A percentile compares a stretch with the other conserved stretches of the same genome.
Evolutionary conservation across 2,888 invertebrate species (phyloP).

Genomic region (Scaptomyza reducta): DNA sequence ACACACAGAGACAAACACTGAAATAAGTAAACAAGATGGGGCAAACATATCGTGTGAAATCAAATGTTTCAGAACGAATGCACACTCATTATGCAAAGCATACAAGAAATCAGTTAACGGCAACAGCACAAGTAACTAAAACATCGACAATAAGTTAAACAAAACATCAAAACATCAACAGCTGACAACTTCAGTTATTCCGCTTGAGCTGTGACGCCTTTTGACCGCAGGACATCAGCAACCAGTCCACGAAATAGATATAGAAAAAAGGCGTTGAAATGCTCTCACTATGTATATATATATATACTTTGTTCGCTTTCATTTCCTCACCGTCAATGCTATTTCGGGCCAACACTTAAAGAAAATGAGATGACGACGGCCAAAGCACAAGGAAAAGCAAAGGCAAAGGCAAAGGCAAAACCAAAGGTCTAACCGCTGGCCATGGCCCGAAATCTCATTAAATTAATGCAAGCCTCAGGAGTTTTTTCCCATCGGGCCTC

Average conservation of each 20-base stretch:
- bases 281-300: constrained; percentile 16
- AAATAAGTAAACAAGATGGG: background rate
- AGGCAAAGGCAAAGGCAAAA: constrained; percentile 27
- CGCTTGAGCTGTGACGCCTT: constrained; percentile 66
- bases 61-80: constrained; percentile 40
- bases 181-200: constrained; percentile 75
- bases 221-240: constrained; percentile 41
- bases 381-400: constrained; percentile 21
- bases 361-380: constrained; percentile 59
- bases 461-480: constrained; percentile 77
- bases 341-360: constrained; percentile 61
- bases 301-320: constrained; percentile 10
- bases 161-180: constrained; percentile 59
- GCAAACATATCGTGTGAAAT: constrained; percentile 42
- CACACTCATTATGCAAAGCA: constrained; percentile 67
- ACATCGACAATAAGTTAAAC: constrained; percentile 41
- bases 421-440: constrained; percentile 55
- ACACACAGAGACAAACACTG: background rate
- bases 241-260: constrained; percentile 22
- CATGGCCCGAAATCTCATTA: constrained; percentile 66
- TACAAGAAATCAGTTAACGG: constrained; percentile 39
- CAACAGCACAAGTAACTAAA: constrained; percentile 17
- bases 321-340: constrained; percentile 59
- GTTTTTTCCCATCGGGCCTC: constrained; percentile 33
- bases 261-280: constrained; percentile 63